Base-by-base conservation (phyloP, 2,888 invertebrate species). In the Scaptomyza caliginosa region DNA sequence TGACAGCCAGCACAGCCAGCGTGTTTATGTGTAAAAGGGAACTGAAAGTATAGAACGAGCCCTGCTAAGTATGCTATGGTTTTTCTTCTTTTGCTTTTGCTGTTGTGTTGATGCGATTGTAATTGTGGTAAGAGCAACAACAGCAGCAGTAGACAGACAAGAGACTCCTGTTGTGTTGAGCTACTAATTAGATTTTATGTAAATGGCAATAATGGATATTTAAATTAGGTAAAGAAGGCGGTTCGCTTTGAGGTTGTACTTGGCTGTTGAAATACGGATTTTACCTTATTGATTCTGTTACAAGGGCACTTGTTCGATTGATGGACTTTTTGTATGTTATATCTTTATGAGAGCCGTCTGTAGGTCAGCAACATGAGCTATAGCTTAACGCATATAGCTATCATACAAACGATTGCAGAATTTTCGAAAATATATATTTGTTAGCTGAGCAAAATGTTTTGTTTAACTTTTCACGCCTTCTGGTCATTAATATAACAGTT, bases 101-200 rank as follows among this genome's bases (percentile, higher is more conserved):
- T 50, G 48, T 21, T 49, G 17, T n/a, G 45, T 39, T 67, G 49
- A 54, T 66, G 60, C 38, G 67, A 67, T 51, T 68, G 67, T 56
- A 42, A 57, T 46, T 67, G 51, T 48, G 59, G 19, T 11, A 23
- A 23, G 38, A 21, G 5, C 10, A 10, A 10, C 10, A 28, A 2
- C 11, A 28, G 0, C 6, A 7, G 3, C 3, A 13, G 30, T 11
- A 46, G 40, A 32, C 32, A 32, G 13, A 2, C 13, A 6, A 32
- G 16, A 16, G 16, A 46, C 60, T 45, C 52, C 55, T 52, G 58
- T 55, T 73, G 69, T 60, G 67, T 60, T 67, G 16, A 58, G 48
- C 63, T 46, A 67, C 75, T 77, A 76, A 77, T 76, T 76, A 76
- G 74, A 77, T 75, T 76, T 76, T 66, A 73, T 73, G 69, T 66